Evolutionary conservation across 2,113 vertebrate genomes (phyloP), one percentile per base, ranked within the genome.

Genomic region (Centrocercus urophasianus): DNA sequence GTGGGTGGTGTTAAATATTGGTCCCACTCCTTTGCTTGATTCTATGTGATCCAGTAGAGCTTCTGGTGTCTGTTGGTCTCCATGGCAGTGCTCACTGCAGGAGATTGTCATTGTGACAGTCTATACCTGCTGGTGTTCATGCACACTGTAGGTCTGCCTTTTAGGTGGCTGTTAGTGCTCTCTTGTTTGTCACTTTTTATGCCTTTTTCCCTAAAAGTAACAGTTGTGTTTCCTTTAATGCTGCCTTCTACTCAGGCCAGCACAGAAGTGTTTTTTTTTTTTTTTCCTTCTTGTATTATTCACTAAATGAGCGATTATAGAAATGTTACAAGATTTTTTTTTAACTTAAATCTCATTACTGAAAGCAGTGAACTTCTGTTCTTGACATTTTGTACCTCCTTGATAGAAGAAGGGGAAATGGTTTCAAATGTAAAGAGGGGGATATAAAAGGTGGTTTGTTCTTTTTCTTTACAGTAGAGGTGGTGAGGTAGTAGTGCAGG

Each of bases 121-220:
- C 69, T 38, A 45, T 9, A 21, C n/a, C 43, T 48, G 40, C 27
- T 66, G 30, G 6, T 66, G n/a, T 30, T 8, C 13, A 28, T 16
- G 27, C 45, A 36, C 11, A 4, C 25, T 28, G 17, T 28, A 30
- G 9, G 9, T 17, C 38, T 64, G 30, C 1, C 0, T 13, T 40
- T 60, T 87, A 34, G 56, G 11, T 12, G 52, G n/a, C 3, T 47
- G 10, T n/a, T 47, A 30, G 47, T 19, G 8, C 30, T 4, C 13
- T 57, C 30, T 34, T 19, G 21, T 5, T 45, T 32, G 30, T 78
- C 4, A 0, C 8, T 40, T 0, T 61, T 38, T 16, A 25, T 11
- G 14, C 24, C 22, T 64, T 19, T 36, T 87, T 4, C 24, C 56
- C 0, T 48, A 12, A 18, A 75, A 85, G 6, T 3, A 4, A 10